Evolutionary conservation across 1,140 invertebrate genomes (phyloP), one percentile per base, ranked within the genome.

Genomic region (Branchinecta lindahli): DNA sequence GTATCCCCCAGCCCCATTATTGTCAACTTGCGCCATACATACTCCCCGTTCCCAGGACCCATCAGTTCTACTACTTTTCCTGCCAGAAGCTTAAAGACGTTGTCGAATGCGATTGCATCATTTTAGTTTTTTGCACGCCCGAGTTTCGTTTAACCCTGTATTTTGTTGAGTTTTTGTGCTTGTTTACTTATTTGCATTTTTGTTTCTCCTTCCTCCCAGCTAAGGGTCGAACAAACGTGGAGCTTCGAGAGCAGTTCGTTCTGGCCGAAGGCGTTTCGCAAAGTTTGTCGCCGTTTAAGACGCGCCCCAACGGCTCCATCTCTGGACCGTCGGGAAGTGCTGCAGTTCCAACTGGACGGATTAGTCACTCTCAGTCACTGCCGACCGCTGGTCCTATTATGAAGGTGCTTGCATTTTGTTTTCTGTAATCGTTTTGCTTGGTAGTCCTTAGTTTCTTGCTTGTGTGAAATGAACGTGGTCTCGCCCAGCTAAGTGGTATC

Each of bases 191-290:
- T 44, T 44, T 20, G 12, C 44, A 15, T 44, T 33, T 33, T 33
- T 33, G 33, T 33, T 33, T 33, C 33, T 33, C 33, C 33, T 33
- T 33, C 33, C 33, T 67, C 79, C 77, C 86, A 96, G 95, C 94
- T 82, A 98, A 97, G 84, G 96, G 96, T 85, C 88, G 95, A 82
- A 98, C 96, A 80, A 98, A 98, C 85, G 92, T 97, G 82, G 96
- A 98, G 84, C 87, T 98, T 78, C 85, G 95, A 75, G 95, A 98
- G 83, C 92, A 97, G 85, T 98, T 98, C 84, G 96, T 97, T 80
- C 83, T 98, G 84, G 93, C 95, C 75, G 91, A 96, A 80, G 94
- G 94, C 77, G 94, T 96, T 73, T 95, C 92, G 78, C 94, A 97
- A 84, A 91, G 90, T 77, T 96, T 98, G 93, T 90, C 93, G 76